Base-by-base conservation (phyloP, 2,888 invertebrate genomes). In the Heliconius ethilla region DNA sequence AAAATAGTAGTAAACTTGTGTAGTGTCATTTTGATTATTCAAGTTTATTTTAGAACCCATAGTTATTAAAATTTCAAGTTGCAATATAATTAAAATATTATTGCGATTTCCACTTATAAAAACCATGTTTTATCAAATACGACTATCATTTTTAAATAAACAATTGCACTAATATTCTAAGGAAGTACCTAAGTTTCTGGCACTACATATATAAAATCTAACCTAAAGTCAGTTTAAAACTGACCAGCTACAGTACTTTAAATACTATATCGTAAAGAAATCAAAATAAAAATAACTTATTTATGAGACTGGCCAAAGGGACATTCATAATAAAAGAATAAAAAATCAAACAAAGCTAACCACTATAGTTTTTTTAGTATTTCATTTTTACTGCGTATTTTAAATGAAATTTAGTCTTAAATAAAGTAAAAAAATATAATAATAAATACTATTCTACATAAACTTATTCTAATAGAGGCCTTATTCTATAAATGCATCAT, bases 401-500 rank as follows among this genome's bases (percentile, higher is more conserved):
- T 6, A 37, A 67, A 67, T 37, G 22, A 67, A 40, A 67, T 13
- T 11, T 4, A n/a, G n/a, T n/a, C n/a, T 59, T 59, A 59, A 10
- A 18, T 18, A 22, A 40, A 37, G 22, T 25, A 69, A 27, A 37
- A 40, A 75, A 70, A 59, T 27, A 33, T 27, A 74, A 40, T n/a
- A 73, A 78, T 78, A 77, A 77, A 79, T 79, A 77, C 45, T 77
- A 77, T 55, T 66, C 51, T 72, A 78, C 22, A 40, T 40, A 40
- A 67, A 63, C 29, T 77, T 78, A 78, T n/a, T 70, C 76, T 81
- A 78, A 55, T 27, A 33, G 55, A 78, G 33, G 29, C 55, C 72
- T 77, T 81, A 81, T 22, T n/a, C 88, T 91, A 87, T 92, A 93
- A 93, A 93, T 93, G 93, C 93, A 90, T 87, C 84, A 78, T 85